Evolutionary conservation across 2,797 vertebrate genomes (phyloP).

Genomic region (Enteromius fasciolatus): DNA sequence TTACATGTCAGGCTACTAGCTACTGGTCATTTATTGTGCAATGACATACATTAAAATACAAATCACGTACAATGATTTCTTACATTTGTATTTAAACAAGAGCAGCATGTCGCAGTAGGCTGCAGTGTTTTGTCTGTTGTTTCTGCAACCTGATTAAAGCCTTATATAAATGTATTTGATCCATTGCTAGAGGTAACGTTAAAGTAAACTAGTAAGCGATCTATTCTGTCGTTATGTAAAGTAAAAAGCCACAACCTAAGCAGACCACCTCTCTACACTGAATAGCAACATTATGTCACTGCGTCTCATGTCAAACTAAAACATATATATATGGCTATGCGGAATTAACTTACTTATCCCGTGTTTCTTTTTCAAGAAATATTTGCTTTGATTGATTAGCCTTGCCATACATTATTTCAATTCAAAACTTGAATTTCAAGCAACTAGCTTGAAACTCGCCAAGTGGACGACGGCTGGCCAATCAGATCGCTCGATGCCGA

Average conservation of each 20-base stretch:
- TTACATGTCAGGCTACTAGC: neutral
- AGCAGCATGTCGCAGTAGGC: neutral
- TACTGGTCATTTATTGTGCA: neutral
- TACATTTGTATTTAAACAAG: neutral
- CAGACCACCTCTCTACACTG: neutral
- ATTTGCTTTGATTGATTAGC: constrained; percentile 52
- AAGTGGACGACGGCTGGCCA: constrained; percentile 78
- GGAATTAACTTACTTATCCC: neutral
- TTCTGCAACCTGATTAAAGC: neutral
- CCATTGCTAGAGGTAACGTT: neutral
- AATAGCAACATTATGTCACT: neutral
- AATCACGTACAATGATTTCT: neutral
- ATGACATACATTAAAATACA: neutral
- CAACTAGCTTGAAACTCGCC: constrained; percentile 76
- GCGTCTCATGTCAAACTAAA: neutral
- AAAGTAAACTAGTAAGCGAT: too few species aligned
- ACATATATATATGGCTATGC: neutral
- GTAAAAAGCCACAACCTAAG: neutral
- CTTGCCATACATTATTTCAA: constrained; percentile 32
- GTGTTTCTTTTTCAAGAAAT: neutral
- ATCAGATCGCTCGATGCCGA: constrained; percentile 81
- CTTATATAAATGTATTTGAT: neutral
- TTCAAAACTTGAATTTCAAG: constrained; percentile 67
- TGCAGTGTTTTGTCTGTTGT: neutral
- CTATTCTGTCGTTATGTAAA: neutral